Evolutionary conservation across 2,797 vertebrate species (phyloP), one percentile per base, ranked within the genome.

Genomic region (Molothrus ater): DNA sequence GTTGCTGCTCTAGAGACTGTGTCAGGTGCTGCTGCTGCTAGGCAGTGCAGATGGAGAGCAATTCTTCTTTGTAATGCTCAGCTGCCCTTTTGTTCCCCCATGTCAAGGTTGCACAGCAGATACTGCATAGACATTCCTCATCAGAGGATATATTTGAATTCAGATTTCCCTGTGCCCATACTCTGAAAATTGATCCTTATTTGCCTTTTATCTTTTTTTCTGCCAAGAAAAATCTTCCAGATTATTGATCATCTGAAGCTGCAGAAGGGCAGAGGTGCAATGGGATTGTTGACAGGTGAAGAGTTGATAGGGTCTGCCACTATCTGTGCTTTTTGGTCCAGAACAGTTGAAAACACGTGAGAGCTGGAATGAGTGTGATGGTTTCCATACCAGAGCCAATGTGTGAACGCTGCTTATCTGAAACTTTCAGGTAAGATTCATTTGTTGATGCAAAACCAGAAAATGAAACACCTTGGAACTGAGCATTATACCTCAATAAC

Each of bases 1-100:
- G 83, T 42, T 80, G 18, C 53, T 94, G 64, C 94, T 90, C 96
- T 74, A 50, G 94, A 90, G 85, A 92, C 20, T 71, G 50, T 20
- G 85, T 95, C 94, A 96, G 94, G 90, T 97, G 95, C 80, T 95
- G 94, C 91, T 93, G 94, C 91, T 93, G 53, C 38, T 96, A 94
- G 76, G 92, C 88, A 90, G 42, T 59, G 56, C 87, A 94, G 92
- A 93, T 96, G 88, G 83, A 95, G 71, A 94, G 43, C 56, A 86
- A 75, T 78, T 48, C 54, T 47, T 87, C 68, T 82, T 64, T 70
- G 36, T 73, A 86, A 42, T 68, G 63, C 42, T 95, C 78, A 78
- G 80, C 76, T 94, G 79, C 53, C 83, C 64, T 86, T 84, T 87
- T 89, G 60, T 87, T 91, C 69, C 70, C 53, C 57, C 18, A 6